Evolutionary conservation across 2,888 invertebrate species (phyloP), one percentile per base, ranked within the genome.

Genomic region (Tolmerus cingulatus): DNA sequence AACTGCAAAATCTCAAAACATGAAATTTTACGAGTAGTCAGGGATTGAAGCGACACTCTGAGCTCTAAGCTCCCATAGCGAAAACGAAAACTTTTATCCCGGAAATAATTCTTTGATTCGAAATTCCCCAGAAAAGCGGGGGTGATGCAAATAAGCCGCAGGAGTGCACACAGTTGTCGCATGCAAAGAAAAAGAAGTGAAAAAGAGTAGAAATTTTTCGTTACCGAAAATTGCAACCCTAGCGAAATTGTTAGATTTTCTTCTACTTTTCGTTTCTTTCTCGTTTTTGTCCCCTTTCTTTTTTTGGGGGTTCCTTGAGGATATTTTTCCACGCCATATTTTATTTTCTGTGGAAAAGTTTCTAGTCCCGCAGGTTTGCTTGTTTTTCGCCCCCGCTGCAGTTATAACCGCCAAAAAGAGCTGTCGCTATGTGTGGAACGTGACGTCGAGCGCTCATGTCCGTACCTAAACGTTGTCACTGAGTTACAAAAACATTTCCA

Each of bases 401-500:
- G 78, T 78, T 40, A 37, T 37, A 40, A 34, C 2, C 78, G 78
- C 66, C 9, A 66, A 66, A 78, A 78, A 78, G 78, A 43, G 78
- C 78, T 78, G 78, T 78, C 66, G 43, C 37, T 66, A 43, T 43
- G n/a, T 43, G 43, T 9, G 81, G 51, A 3, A 81, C 81, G 55
- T 81, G 81, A 43, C 37, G 46, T n/a, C 16, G 23, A 23, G 81
- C 34, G 9, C 43, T 40, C 78, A 23, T 78, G 78, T 40, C 46
- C 5, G 5, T 55, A 51, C 27, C 81, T 81, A 81, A 81, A 81
- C 27, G 81, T 51, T 81, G 55, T 81, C 51, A 81, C 81, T 81
- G 55, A 30, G 55, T 81, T 81, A 81, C 16, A 81, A 81, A 81
- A 81, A 81, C 81, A 81, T 81, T 81, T 81, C 81, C 81, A 23